Evolutionary conservation across 1,140 invertebrate species (phyloP), one percentile per base, ranked within the genome.

Genomic region (Episyrphus balteatus): DNA sequence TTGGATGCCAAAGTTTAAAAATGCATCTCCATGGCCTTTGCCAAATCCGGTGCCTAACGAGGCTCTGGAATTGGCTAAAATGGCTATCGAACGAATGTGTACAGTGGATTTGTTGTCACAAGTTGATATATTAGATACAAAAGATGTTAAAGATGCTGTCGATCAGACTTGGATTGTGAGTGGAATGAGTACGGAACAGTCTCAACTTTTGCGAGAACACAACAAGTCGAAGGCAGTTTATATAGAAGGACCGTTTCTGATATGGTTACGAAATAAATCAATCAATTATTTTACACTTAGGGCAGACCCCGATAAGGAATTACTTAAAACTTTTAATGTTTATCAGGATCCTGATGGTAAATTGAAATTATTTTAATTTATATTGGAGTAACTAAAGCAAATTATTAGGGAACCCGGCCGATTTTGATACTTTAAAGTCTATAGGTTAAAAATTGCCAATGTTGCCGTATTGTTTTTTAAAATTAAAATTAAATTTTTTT

Each of bases 1-100:
- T 62, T 99, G 96, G 96, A 86, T 96, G 83, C 92, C 94, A 5
- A 98, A 98, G 69, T 92, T 98, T 58, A 88, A 83, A 60, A 83
- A 97, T 67, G 64, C 84, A 1, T 92, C 89, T 54, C 95, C 95
- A 2, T 98, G 88, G 81, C 79, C 81, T 2, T 62, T 95, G 36
- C 89, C 93, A 1, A 73, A 80, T 31, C 75, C 80, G 1, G 52
- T 88, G 30, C 86, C 88, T 2, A 74, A 73, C 54, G 83, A 93
- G 60, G 70, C 77, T 2, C 70, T 85, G 8, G 83, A 90, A 66
- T 62, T 98, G n/a, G 92, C 93, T 0, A 81, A 80, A 58, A 48
- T 94, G 21, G 92, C 92, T 1, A 79, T 99, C 33, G 69, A 81
- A 52, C 81, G 91, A 59, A 96, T 98, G 64, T 81, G 80, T 40